Evolutionary conservation across 1,140 invertebrate species (phyloP).

Genomic region (Laodelphax striatellus): DNA sequence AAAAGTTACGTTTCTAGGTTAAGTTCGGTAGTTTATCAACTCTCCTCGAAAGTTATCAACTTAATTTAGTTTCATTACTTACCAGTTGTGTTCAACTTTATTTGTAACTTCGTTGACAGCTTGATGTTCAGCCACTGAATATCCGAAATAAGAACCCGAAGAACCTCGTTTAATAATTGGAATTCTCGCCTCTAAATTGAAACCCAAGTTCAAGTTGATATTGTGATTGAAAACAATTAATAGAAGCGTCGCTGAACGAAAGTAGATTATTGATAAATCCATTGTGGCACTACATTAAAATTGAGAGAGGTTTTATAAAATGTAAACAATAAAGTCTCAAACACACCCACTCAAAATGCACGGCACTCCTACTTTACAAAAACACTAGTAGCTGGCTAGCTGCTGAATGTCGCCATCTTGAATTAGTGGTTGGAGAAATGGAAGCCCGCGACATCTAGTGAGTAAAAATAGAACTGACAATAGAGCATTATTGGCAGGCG

Average conservation of each 20-base stretch:
- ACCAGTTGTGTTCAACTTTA: conserved; percentile 45
- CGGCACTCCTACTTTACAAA: no score
- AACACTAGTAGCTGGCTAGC: no score
- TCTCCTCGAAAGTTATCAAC: not conserved
- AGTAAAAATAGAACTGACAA: no score
- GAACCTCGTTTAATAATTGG: conserved; percentile 66
- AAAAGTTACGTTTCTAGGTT: conserved; percentile 7
- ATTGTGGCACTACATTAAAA: not conserved
- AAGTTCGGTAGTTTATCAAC: not conserved
- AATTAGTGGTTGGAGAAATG: no score
- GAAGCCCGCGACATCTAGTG: no score
- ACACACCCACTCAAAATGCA: not conserved
- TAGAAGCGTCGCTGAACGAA: no score
- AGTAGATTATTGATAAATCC: no score
- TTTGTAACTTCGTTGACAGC: conserved; percentile 34
- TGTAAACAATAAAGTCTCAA: not conserved
- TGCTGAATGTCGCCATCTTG: no score
- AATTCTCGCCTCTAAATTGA: conserved; percentile 76
- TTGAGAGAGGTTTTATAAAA: not conserved
- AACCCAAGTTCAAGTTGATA: conserved; percentile 37
- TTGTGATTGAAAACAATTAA: conserved; percentile 9
- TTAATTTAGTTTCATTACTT: conserved; percentile 26
- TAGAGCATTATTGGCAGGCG: no score
- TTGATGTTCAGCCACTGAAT: conserved; percentile 75
- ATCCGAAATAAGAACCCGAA: conserved; percentile 71